Evolutionary conservation across 2,797 vertebrate genomes (phyloP).

Genomic region (Perodicticus potto): DNA sequence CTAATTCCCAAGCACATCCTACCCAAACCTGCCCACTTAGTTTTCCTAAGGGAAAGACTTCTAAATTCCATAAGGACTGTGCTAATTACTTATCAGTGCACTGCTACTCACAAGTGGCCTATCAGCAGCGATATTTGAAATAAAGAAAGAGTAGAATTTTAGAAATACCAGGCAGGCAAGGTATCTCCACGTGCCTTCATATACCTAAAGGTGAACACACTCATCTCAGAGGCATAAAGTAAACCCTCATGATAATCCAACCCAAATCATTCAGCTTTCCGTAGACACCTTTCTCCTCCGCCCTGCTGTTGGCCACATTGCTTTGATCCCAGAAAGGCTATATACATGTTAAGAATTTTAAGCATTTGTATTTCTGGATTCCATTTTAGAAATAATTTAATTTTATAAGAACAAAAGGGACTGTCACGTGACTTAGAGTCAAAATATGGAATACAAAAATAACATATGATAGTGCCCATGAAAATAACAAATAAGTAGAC

Average conservation of each 20-base stretch:
- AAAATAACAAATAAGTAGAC: constrained; percentile 12
- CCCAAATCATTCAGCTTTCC: not conserved
- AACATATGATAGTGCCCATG: not conserved
- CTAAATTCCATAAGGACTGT: not conserved
- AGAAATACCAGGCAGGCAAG: not conserved
- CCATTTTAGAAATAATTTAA: not conserved
- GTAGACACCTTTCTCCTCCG: not conserved
- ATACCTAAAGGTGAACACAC: not conserved
- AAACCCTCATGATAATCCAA: not conserved
- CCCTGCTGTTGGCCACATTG: not conserved
- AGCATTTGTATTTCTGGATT: not conserved
- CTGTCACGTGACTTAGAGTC: not conserved
- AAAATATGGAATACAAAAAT: constrained; percentile 47
- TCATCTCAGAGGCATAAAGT: not conserved
- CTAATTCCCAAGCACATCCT: not conserved
- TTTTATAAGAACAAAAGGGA: constrained; percentile 34
- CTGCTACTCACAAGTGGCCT: not conserved
- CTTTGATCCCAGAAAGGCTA: not conserved
- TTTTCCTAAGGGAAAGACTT: not conserved
- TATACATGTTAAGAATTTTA: not conserved
- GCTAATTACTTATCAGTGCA: not conserved
- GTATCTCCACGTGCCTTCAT: not conserved
- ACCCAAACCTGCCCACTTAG: not conserved
- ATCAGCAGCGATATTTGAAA: not conserved
- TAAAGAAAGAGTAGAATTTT: not conserved